A percentile compares a stretch with the other conserved stretches of the same genome.
Evolutionary conservation across 2,113 vertebrate genomes (phyloP).

Genomic region (Alouatta palliata): DNA sequence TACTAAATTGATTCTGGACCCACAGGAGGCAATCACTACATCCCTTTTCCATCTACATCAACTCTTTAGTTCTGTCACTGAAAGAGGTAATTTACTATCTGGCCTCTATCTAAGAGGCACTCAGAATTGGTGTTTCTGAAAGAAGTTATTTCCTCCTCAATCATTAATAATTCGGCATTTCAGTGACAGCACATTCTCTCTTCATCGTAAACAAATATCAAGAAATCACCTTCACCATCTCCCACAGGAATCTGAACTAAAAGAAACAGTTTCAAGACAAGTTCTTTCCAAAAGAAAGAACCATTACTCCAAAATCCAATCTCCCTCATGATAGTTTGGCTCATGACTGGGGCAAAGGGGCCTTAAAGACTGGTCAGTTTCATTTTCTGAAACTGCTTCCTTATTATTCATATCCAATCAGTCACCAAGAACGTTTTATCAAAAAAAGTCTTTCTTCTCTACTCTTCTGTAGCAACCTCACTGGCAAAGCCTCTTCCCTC

Average conservation of each 20-base stretch:
- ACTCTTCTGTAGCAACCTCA: neutral
- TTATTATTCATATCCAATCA: neutral
- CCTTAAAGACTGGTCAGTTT: neutral
- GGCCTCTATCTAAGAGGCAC: neutral
- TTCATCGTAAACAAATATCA: constrained; percentile 36
- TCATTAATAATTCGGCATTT: constrained; percentile 60
- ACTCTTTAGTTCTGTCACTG: neutral
- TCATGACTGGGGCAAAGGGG: neutral
- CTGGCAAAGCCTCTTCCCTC: neutral
- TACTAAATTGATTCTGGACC: neutral
- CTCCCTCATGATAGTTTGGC: neutral
- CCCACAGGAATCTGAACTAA: constrained; percentile 9
- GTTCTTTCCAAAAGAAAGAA: neutral
- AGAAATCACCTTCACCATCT: neutral
- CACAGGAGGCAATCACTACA: neutral
- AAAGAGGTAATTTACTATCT: neutral
- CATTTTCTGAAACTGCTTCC: neutral
- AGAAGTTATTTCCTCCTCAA: constrained; percentile 49
- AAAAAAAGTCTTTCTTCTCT: neutral
- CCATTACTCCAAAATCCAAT: neutral
- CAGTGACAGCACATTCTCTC: constrained; percentile 33
- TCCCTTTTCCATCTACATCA: neutral
- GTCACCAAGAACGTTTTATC: neutral
- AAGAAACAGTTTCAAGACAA: neutral
- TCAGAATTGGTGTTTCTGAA: constrained; percentile 1